Conservation (phyloP, 2,113 vertebrate species). For the Oreotrochilus melanogaster region DNA sequence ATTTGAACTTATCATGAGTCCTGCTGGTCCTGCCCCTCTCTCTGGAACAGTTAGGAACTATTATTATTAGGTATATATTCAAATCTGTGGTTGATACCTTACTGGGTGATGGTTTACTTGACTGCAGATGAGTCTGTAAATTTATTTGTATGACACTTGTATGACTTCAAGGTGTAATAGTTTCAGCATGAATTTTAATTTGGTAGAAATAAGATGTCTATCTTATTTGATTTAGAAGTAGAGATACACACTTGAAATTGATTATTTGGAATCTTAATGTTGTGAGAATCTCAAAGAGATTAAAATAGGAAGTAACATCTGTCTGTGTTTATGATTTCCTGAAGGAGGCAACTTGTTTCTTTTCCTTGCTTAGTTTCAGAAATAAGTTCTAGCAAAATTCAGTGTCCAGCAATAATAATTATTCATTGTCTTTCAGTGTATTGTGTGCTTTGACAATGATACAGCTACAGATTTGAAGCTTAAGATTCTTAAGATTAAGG, state of each 20-base stretch:
- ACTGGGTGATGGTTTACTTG: neutral
- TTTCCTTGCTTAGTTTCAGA: neutral
- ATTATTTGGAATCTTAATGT: slow-evolving; percentile 31
- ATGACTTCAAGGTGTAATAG: neutral
- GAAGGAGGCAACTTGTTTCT: neutral
- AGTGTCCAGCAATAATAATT: neutral
- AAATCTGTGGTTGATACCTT: neutral
- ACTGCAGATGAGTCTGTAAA: neutral
- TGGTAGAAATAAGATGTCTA: neutral
- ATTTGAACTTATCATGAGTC: neutral
- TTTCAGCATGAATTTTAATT: slow-evolving; percentile 20
- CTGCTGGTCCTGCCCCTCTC: neutral
- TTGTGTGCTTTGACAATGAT: neutral
- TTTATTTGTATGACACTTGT: neutral
- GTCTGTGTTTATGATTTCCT: neutral
- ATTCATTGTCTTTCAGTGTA: neutral
- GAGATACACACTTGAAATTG: neutral
- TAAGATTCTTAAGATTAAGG: neutral
- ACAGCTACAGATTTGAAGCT: neutral
- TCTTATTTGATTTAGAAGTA: slow-evolving; percentile 24
- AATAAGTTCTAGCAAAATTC: neutral
- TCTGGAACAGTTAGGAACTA: neutral
- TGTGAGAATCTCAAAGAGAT: neutral
- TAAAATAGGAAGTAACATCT: neutral
- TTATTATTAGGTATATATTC: neutral